Conservation (phyloP, 2,888 invertebrate species). For the Patella pellucida region DNA sequence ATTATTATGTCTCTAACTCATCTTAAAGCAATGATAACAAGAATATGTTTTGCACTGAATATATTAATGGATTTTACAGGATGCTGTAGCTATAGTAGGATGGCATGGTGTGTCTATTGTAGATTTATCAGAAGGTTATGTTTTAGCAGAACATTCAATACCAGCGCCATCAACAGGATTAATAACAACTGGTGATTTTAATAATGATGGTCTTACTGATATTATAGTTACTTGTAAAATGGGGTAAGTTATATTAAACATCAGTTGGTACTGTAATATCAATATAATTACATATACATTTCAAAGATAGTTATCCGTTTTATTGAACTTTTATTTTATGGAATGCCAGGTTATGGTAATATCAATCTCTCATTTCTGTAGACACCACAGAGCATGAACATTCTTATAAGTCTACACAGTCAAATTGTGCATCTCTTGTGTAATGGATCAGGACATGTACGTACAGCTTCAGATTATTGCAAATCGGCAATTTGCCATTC, state of each 20-base stretch:
- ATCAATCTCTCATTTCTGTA: background rate
- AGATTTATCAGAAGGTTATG: conserved; percentile 59
- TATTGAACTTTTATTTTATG: background rate
- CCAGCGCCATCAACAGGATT: conserved; percentile 64
- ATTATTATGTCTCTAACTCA: too few species aligned
- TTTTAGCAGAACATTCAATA: conserved; percentile 61
- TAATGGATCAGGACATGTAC: too few species aligned
- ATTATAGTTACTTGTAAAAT: conserved; percentile 63
- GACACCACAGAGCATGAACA: conserved; percentile 1
- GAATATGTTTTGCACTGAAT: too few species aligned
- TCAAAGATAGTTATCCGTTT: background rate
- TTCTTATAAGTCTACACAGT: background rate
- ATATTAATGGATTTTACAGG: conserved; percentile 33
- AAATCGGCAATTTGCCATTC: too few species aligned
- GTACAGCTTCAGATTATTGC: too few species aligned
- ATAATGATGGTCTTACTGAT: conserved; percentile 66
- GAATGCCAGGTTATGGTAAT: too few species aligned
- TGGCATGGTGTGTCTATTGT: conserved; percentile 59
- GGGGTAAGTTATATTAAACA: conserved; percentile 50
- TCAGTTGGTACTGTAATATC: background rate
- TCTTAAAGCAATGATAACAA: too few species aligned
- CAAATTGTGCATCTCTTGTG: background rate
- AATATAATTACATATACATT: background rate
- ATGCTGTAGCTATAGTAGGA: conserved; percentile 54
- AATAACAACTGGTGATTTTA: conserved; percentile 64